Percentiles rank a stretch among this genome's conserved stretches.
These are phyloP conservation scores for Dicerorhinus sumatrensis DNA, from an alignment of 2,113 vertebrate species.

Conservation along the genomic window DNA sequence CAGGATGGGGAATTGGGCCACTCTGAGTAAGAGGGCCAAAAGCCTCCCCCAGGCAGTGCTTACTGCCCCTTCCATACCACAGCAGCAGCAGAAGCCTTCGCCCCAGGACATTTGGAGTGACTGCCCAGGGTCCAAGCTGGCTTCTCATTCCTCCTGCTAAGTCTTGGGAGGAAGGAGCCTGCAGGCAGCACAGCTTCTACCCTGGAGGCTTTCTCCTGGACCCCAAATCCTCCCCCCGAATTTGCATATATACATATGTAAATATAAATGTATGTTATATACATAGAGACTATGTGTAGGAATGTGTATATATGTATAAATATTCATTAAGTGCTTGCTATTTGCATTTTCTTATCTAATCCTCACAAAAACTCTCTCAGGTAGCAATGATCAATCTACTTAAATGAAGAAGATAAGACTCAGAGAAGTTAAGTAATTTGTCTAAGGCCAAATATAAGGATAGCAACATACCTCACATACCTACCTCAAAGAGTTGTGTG, in stretches of 20 bases:
- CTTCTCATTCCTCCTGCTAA: accelerated
- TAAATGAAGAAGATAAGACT: background rate
- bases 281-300: too few species aligned
- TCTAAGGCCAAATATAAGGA: background rate
- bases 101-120: accelerated
- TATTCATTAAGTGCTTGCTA: background rate
- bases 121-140: background rate
- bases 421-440: background rate
- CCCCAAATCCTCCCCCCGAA: background rate
- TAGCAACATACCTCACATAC: background rate
- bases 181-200: background rate
- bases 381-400: background rate
- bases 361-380: background rate
- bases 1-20: too few species aligned
- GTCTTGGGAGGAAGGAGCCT: background rate
- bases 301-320: too few species aligned
- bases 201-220: background rate
- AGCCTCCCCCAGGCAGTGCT: background rate
- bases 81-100: background rate
- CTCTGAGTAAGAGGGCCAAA: background rate
- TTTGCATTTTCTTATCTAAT: background rate
- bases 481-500: background rate
- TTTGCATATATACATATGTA: background rate
- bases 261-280: too few species aligned
- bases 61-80: accelerated